Conservation (phyloP, 2,797 vertebrate genomes). For the Lepilemur ruficaudatus region DNA sequence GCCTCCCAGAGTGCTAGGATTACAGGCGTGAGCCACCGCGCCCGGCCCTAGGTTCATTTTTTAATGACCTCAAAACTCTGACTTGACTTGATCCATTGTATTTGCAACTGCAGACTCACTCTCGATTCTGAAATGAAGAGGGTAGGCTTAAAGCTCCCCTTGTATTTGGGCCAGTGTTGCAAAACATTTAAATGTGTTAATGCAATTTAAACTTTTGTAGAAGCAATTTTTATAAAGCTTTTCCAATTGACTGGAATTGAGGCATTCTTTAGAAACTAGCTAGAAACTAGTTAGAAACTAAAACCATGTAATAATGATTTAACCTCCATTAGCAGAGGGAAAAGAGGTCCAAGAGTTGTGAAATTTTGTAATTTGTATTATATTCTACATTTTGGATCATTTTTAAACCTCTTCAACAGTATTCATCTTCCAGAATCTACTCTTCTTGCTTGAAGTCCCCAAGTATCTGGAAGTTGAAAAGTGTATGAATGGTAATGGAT, state of each 20-base stretch:
- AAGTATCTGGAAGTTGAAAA: neutral
- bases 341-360: neutral
- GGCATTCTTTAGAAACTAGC: neutral
- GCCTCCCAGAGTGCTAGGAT: too few relatives aligned
- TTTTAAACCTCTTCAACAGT: neutral
- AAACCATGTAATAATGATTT: neutral
- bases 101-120: neutral
- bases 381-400: neutral
- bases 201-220: neutral
- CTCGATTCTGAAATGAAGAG: neutral
- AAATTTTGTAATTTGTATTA: neutral
- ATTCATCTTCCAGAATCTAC: neutral
- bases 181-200: neutral
- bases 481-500: neutral
- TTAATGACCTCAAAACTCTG: neutral
- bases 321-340: neutral
- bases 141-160: neutral
- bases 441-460: neutral
- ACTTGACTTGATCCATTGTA: slow-evolving; percentile 4
- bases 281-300: neutral
- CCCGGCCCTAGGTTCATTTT: neutral
- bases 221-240: slow-evolving; percentile 13
- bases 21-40: too few relatives aligned
- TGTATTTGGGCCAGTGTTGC: neutral
- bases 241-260: neutral